Conservation (phyloP, 2,113 vertebrate species). For the Seriola rivoliana region DNA sequence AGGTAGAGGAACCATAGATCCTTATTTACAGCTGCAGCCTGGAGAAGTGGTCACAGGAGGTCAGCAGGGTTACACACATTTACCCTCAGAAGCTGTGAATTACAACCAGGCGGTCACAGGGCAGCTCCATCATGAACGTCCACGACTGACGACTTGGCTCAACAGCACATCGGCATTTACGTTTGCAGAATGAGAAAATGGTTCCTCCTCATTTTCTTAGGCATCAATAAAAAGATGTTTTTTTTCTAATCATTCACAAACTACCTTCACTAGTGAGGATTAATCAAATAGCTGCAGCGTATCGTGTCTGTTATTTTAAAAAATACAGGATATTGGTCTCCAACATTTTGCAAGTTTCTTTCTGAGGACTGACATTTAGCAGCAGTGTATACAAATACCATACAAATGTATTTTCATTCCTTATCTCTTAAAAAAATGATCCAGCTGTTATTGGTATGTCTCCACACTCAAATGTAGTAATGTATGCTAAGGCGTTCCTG, state of each 20-base stretch:
- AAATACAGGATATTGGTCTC: neutral
- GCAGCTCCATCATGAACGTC: neutral
- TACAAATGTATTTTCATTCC: neutral
- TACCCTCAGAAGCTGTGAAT: slow-evolving; percentile 38
- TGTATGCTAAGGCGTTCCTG: neutral
- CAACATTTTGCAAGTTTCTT: neutral
- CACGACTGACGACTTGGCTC: neutral
- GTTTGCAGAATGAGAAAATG: neutral
- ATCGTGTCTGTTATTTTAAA: neutral
- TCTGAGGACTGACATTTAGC: neutral
- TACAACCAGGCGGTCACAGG: neutral
- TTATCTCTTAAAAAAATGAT: neutral
- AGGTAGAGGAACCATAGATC: neutral
- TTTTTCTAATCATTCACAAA: neutral
- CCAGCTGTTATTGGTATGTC: neutral
- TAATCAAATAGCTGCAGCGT: neutral
- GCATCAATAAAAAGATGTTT: neutral
- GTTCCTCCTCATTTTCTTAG: neutral
- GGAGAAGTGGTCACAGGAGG: neutral
- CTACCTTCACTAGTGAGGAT: neutral
- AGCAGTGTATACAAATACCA: neutral
- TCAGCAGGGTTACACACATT: slow-evolving; percentile 3
- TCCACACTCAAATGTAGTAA: neutral
- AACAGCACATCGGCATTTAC: neutral
- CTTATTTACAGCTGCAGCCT: slow-evolving; percentile 25